phyloP scores from a whole-genome alignment of 2,113 vertebrate species.

The Phalacrocorax aristotelis region DNA sequence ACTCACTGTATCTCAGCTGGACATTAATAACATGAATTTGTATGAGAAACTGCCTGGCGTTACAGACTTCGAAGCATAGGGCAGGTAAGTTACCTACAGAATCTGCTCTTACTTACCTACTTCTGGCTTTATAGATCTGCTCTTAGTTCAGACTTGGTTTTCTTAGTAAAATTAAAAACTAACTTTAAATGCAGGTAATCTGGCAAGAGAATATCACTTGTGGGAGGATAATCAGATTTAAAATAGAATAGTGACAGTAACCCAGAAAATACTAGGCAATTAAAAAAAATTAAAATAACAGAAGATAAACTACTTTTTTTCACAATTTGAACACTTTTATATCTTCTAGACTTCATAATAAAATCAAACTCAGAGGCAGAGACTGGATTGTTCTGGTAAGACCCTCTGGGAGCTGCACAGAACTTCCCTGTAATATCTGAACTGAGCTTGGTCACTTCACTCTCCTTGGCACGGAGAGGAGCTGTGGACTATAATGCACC shows the following conservation, averaged over 20 bases:
- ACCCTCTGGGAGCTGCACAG: background rate
- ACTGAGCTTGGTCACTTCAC: background rate
- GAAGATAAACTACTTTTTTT: background rate
- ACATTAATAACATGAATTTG: background rate
- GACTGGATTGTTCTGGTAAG: background rate
- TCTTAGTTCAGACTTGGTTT: background rate
- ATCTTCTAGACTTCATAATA: background rate
- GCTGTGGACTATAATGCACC: background rate
- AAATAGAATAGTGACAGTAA: background rate
- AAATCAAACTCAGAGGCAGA: background rate
- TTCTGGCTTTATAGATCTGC: background rate
- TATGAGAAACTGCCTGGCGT: background rate
- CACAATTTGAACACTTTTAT: background rate
- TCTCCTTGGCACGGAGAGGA: background rate
- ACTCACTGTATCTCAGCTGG: background rate
- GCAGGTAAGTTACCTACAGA: background rate
- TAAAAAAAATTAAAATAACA: background rate
- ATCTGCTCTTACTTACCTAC: background rate
- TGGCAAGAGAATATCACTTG: background rate
- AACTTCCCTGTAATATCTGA: background rate
- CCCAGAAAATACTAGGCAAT: background rate
- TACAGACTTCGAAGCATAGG: background rate
- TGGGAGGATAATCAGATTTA: slow-evolving; percentile 8
- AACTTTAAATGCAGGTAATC: background rate
- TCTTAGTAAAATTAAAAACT: background rate